Conservation (phyloP, 2,888 invertebrate genomes). For the Pasiphila rectangulata region DNA sequence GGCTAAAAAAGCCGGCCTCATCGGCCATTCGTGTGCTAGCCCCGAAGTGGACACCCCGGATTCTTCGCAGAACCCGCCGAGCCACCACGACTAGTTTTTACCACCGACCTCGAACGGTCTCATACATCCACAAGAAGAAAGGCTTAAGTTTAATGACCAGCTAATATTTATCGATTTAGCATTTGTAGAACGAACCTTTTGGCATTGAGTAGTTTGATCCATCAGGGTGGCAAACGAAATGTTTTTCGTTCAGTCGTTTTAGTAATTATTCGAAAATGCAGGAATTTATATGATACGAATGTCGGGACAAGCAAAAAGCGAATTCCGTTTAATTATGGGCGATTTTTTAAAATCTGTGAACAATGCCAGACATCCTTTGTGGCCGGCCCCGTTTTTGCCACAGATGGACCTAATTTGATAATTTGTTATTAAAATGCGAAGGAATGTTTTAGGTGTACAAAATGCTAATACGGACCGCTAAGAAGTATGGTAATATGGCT, state of each 20-base stretch:
- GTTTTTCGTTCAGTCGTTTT: conserved; percentile 68
- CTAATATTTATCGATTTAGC: conserved; percentile 47
- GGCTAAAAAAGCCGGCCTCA: conserved; percentile 23
- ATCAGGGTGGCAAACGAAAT: conserved; percentile 70
- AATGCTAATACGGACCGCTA: conserved; percentile 38
- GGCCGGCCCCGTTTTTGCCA: conserved; percentile 57
- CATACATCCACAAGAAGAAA: conserved; percentile 50
- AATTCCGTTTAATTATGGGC: conserved; percentile 80
- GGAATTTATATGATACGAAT: conserved; percentile 75
- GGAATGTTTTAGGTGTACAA: conserved; percentile 28
- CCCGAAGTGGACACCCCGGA: conserved; percentile 45
- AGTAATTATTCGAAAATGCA: conserved; percentile 49
- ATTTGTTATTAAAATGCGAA: conserved; percentile 67
- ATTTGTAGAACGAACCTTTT: conserved; percentile 49
- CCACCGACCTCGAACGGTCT: conserved; percentile 42
- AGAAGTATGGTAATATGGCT: conserved; percentile 35
- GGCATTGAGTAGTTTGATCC: conserved; percentile 52
- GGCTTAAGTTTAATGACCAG: conserved; percentile 53
- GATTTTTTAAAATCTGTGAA: conserved; percentile 79
- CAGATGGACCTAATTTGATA: conserved; percentile 75
- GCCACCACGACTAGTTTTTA: conserved; percentile 64
- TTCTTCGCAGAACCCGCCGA: conserved; percentile 68
- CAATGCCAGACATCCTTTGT: conserved; percentile 76
- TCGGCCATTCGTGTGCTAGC: conserved; percentile 27
- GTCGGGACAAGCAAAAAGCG: conserved; percentile 58